Evolutionary conservation across 2,113 vertebrate genomes (phyloP), one percentile per base, ranked within the genome.

Genomic region (Bubalus kerabau): DNA sequence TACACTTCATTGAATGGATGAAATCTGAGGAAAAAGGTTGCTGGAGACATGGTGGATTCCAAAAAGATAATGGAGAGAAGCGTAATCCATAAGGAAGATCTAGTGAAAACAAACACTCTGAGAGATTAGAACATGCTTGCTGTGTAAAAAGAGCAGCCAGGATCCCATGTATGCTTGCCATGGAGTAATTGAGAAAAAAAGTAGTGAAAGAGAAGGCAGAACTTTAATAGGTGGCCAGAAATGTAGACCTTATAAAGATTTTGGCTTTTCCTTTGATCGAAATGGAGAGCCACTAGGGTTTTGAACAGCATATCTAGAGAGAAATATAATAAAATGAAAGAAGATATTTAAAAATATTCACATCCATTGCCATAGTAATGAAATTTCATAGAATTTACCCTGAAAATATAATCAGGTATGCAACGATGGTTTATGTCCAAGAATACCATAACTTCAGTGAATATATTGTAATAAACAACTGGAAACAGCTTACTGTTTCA

Each of bases 381-480:
- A 56, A 67, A 90, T 92, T 92, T 83, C 76, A 71, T n/a, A 85
- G 21, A 92, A 46, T 88, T 93, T 74, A 91, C 23, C 12, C 76
- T 87, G 54, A 91, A 96, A 23, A 81, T 84, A 62, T 60, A 94
- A 94, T 95, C 28, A 90, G 74, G n/a, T 94, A 90, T 94, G 71
- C 43, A 82, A 54, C 11, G 43, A 15, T 94, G 32, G 71, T 87
- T 97, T 94, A 92, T 43, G 26, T 84, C 8, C 28, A 88, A 88
- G 30, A 56, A 93, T 88, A 74, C 15, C 23, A 91, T 64, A 95
- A 76, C 60, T 60, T 32, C 12, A 24, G 12, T 91, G 46, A 28
- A 78, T 78, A 86, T 89, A 86, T 24, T 96, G 2, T 86, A 90
- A 54, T 19, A 82, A 95, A 54, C 60, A 80, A 57, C n/a, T 91